phyloP scores from a whole-genome alignment of 2,113 vertebrate species.

The Lutjanus erythropterus region DNA sequence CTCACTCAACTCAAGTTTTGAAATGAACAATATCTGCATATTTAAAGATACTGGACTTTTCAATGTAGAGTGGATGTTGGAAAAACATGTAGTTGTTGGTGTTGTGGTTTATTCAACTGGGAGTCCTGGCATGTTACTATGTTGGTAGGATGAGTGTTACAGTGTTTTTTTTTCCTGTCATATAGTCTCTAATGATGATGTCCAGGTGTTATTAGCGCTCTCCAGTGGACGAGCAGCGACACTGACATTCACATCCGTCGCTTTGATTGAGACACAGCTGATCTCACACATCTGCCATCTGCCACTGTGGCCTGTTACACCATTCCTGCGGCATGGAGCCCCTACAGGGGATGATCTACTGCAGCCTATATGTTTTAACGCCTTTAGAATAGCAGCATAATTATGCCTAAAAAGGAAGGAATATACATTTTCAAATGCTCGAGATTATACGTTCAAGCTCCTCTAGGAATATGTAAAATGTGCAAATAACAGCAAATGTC shows the following conservation, averaged over 20 bases:
- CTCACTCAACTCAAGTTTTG: background rate
- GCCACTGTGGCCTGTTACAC: background rate
- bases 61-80: background rate
- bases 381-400: too few relatives aligned
- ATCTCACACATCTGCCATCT: background rate
- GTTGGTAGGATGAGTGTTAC: too few relatives aligned
- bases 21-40: background rate
- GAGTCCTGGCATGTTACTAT: too few relatives aligned
- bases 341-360: background rate
- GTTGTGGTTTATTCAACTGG: too few relatives aligned
- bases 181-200: background rate
- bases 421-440: too few relatives aligned
- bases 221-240: slow-evolving; percentile 39
- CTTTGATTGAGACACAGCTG: background rate
- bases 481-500: too few relatives aligned
- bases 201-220: slow-evolving; percentile 21
- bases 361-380: rapidly evolving
- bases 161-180: background rate
- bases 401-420: background rate
- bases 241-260: background rate
- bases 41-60: background rate
- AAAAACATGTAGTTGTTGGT: background rate
- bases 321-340: background rate
- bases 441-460: too few relatives aligned
- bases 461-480: too few relatives aligned